Evolutionary conservation across 2,888 invertebrate genomes (phyloP), one percentile per base, ranked within the genome.

Genomic region (Podotricha telesiphe): DNA sequence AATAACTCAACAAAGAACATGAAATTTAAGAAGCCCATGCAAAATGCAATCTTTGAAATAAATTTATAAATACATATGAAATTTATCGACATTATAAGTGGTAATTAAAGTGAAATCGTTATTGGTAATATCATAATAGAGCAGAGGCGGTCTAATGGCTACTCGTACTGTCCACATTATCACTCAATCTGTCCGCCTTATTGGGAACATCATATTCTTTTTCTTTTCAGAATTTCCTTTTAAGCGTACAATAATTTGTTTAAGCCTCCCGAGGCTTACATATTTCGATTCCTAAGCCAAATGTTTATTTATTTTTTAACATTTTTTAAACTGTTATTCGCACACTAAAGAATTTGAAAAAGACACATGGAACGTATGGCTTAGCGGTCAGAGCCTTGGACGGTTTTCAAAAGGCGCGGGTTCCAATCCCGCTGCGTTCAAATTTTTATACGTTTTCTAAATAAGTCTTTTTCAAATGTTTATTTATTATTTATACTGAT

Each of bases 121-220:
- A 50, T n/a, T 17, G 19, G 17, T 63, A 58, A 19, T n/a, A 20
- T 17, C 15, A 34, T 2, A 62, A 4, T n/a, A 19, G 53, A 53
- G 28, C 11, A 50, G 37, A 10, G 50, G 47, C 63, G 34, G 63
- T 20, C 56, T 40, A 58, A 58, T 58, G 42, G 20, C 20, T 22
- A n/a, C 8, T 19, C 40, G 42, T 58, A 58, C 42, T 58, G n/a
- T 58, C 58, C 58, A 42, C 58, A 58, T 42, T 58, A 58, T 58
- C 58, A 20, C 58, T 58, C 58, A 58, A 58, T 58, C 20, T 58
- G 58, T 19, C 37, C 58, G 58, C 42, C 40, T 40, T 58, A 42
- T 34, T n/a, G 28, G 53, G 8, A 53, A 53, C n/a, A 34, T 34
- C 34, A 28, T 11, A 34, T 53, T 28, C n/a, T 53, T 53, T n/a